phyloP scores from a whole-genome alignment of 92 coral and sea anemone genomes.

The Metridium senile region DNA sequence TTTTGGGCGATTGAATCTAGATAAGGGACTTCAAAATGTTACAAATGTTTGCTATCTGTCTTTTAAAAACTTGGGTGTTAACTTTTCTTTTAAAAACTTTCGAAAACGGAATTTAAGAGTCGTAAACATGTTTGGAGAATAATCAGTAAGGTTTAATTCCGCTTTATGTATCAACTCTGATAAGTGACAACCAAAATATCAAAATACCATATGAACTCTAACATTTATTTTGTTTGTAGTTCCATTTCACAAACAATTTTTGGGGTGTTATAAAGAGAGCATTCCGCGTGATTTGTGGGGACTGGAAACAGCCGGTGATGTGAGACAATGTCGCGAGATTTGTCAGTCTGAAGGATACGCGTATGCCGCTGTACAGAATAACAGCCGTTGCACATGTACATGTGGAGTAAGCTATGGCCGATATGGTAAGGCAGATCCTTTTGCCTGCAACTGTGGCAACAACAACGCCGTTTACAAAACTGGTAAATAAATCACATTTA shows the following conservation, averaged over 20 bases:
- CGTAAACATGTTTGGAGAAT: too few relatives aligned
- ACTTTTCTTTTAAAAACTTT: too few relatives aligned
- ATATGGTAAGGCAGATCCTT: constrained; percentile 9
- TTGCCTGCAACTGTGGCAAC: constrained; percentile 1
- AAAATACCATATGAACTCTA: neutral
- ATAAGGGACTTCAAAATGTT: too few relatives aligned
- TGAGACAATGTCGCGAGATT: neutral
- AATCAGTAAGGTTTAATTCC: too few relatives aligned
- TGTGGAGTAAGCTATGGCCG: constrained; percentile 33
- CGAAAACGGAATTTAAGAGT: too few relatives aligned
- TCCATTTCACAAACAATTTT: neutral
- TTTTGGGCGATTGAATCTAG: too few relatives aligned
- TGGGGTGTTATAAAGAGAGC: constrained; percentile 18
- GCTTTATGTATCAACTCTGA: too few relatives aligned
- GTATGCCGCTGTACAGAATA: constrained; percentile 28
- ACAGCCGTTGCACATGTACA: constrained; percentile 18
- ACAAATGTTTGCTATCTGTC: too few relatives aligned
- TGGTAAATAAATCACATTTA: neutral
- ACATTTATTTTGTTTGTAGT: neutral
- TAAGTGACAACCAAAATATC: neutral
- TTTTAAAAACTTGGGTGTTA: too few relatives aligned
- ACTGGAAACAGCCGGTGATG: neutral
- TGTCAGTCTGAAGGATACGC: constrained; percentile 17
- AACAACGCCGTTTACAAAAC: constrained; percentile 9
- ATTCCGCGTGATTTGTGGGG: constrained; percentile 29